Evolutionary conservation across 1,140 invertebrate genomes (phyloP), one percentile per base, ranked within the genome.

Genomic region (Aphidius ervi): DNA sequence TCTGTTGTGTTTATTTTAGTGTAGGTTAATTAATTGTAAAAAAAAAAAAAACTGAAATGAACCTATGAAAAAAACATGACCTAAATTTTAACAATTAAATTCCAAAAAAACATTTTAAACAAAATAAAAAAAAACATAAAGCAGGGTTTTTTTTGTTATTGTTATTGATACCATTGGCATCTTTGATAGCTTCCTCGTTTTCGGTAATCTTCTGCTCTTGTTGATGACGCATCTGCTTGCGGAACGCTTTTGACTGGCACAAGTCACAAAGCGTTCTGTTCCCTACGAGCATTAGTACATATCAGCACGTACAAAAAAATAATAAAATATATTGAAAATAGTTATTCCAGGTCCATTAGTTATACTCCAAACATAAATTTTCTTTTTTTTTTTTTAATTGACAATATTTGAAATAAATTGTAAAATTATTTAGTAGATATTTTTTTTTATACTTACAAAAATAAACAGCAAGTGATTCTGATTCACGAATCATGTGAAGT

Each of bases 381-480:
- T 16, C 6, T 16, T 10, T 1, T 16, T 16, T 48, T 10, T 6
- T 20, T 39, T 39, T 39, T 23, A 37, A 37, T 40, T 52, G 16
- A 16, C 16, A 16, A 52, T 52, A 9, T 31, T 39, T 52, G 20
- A 39, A 2, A 52, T 39, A 4, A 52, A 5, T 37, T 52, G 9
- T 37, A 39, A 8, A 16, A 5, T 42, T 5, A 1, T 43, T 43
- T 9, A 41, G 10, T n/a, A 10, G 9, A 40, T 42, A 61, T 10
- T 47, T 54, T 66, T 9, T 63, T 56, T 10, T 62, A 49, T 68
- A 86, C 90, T 94, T 87, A 95, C 93, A 96, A 75, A 97, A 96
- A 75, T 94, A 96, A 7, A 97, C 88, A 20, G 92, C 92, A 59
- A 96, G 78, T 39, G 92, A 91, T 68, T 91, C 87, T 43, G 90